A percentile compares a stretch with the other conserved stretches of the same genome.
phyloP scores from a whole-genome alignment of 2,888 invertebrate species.

The Diaprepes abbreviatus region DNA sequence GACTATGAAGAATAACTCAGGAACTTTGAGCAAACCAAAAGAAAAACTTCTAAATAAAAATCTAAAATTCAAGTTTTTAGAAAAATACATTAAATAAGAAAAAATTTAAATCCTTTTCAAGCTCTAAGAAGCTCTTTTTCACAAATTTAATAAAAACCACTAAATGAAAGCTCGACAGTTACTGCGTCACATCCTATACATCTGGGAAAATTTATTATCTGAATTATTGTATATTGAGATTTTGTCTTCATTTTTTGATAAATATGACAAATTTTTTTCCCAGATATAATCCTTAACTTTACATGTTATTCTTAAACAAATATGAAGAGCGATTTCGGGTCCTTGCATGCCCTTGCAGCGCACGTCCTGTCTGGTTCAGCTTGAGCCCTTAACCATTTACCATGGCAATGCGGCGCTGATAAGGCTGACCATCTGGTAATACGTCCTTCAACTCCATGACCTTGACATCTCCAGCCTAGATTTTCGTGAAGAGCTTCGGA shows the following conservation, averaged over 20 bases:
- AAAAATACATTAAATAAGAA: too few species aligned
- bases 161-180: not conserved
- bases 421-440: constrained; percentile 88
- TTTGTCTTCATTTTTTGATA: too few species aligned
- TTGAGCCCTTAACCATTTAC: constrained; percentile 82
- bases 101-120: too few species aligned
- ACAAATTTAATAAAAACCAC: too few species aligned
- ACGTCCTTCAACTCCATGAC: constrained; percentile 84
- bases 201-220: not conserved
- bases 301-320: constrained; percentile 60
- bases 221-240: too few species aligned
- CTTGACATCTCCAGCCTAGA: constrained; percentile 85
- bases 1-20: too few species aligned
- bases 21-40: too few species aligned
- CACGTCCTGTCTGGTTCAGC: constrained; percentile 61
- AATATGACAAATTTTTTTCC: not conserved
- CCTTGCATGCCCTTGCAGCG: constrained; percentile 60
- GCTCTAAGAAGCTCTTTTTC: too few species aligned
- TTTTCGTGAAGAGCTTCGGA: constrained; percentile 83
- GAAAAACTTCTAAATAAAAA: too few species aligned
- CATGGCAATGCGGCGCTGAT: constrained; percentile 89
- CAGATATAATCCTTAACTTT: not conserved
- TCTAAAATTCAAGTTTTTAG: too few species aligned
- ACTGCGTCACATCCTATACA: not conserved
- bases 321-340: constrained; percentile 61